Base-by-base conservation (phyloP, 2,888 invertebrate genomes). In the Eilema depressum region DNA sequence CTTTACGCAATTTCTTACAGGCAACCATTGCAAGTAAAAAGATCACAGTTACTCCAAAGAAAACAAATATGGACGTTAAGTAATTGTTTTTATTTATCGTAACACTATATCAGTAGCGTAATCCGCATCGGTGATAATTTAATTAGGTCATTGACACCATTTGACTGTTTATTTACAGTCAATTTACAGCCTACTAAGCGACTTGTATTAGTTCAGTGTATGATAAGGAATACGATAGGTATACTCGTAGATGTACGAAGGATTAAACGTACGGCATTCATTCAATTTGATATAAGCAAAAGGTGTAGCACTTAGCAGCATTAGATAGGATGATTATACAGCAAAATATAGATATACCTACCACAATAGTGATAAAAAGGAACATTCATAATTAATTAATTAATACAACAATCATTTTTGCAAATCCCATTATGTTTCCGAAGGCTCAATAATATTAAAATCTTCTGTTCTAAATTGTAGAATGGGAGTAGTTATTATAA, bases 101-200 rank as follows among this genome's bases (percentile, higher is more conserved):
- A 30, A 63, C 17, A 37, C 33, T 63, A 60, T 66, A 66, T 70
- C 66, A 70, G 66, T 66, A 41, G 53, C 57, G 30, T 66, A 70
- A 62, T 66, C 23, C 28, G 30, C 23, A 11, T 26, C 20, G 30
- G 20, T 66, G 61, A 66, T 66, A 64, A 63, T 47, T 25, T 47
- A 75, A 69, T 70, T 68, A 66, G 74, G 71, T 65, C 69, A 68
- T 60, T 65, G 74, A 70, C 71, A 71, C 59, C 64, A 4, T 41
- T 60, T 23, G 47, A 20, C 33, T 64, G 47, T 69, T 66, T 66
- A 67, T 61, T 71, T 71, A 65, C 68, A 65, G 26, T 56, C 20
- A 23, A 62, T 64, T 64, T 56, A 67, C 37, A 57, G 59, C 23
- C 23, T 25, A 37, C 33, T 66, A 53, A 62, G 57, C 47, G 47